Conservation (phyloP, 2,113 vertebrate genomes). For the Sturnira hondurensis region DNA sequence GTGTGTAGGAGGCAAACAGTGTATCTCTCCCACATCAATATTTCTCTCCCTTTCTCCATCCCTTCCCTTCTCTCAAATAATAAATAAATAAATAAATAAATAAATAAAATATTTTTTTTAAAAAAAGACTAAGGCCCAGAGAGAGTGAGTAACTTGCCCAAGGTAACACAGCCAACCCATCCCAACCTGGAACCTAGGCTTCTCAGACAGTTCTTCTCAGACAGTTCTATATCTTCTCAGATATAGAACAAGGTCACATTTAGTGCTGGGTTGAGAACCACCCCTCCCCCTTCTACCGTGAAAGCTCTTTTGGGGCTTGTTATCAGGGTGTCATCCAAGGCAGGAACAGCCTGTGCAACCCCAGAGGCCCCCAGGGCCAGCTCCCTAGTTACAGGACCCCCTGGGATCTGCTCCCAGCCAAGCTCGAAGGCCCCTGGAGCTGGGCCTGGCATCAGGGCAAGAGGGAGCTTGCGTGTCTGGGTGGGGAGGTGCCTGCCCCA, state of each 20-base stretch:
- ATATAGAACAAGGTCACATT: background rate
- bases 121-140: background rate
- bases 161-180: background rate
- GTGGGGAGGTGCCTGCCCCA: accelerated
- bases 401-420: background rate
- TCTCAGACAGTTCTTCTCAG: background rate
- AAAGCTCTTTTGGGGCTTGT: background rate
- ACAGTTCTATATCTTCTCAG: too few relatives aligned
- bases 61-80: too few relatives aligned
- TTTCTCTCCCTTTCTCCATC: too few relatives aligned
- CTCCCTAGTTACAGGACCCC: background rate
- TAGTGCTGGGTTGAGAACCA: background rate
- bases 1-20: too few relatives aligned
- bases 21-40: too few relatives aligned
- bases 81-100: too few relatives aligned
- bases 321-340: background rate
- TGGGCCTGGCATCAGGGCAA: background rate
- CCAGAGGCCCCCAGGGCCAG: background rate
- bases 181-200: background rate
- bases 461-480: background rate
- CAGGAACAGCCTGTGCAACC: background rate
- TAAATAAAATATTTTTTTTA: too few relatives aligned
- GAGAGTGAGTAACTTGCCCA: background rate
- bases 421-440: background rate
- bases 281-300: background rate